phyloP scores from a whole-genome alignment of 1,140 invertebrate species.

The Solenopsis fugax region DNA sequence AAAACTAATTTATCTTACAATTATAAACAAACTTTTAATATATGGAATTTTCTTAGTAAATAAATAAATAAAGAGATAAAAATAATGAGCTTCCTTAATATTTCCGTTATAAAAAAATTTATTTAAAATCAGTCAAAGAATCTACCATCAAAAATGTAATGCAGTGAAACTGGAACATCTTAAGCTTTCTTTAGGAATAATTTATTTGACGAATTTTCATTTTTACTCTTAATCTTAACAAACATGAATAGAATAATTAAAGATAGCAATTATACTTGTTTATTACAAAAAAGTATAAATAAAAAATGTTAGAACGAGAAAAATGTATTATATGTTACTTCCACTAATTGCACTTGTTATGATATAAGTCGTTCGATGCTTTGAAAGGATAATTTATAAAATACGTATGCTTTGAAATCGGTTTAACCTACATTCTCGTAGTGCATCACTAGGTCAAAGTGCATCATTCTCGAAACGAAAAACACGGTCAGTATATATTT shows the following conservation, averaged over 20 bases:
- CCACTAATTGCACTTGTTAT: not conserved
- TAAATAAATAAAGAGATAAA: not conserved
- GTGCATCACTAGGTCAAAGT: slow-evolving; percentile 53
- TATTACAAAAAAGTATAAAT: not conserved
- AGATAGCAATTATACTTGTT: not conserved
- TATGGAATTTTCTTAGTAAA: not conserved
- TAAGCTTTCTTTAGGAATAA: not conserved
- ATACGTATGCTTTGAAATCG: slow-evolving; percentile 33
- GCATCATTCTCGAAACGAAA: slow-evolving; percentile 56
- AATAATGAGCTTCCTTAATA: not conserved
- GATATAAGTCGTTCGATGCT: slow-evolving; percentile 1
- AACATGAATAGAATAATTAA: not conserved
- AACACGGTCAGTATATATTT: slow-evolving; percentile 47
- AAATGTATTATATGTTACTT: not conserved
- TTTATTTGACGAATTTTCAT: not conserved
- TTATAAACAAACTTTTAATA: slow-evolving; percentile 6
- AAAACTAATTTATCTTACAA: not conserved
- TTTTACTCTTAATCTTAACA: not conserved
- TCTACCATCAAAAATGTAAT: not conserved
- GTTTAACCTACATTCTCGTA: slow-evolving; percentile 52
- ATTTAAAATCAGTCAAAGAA: not conserved
- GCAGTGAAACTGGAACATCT: not conserved
- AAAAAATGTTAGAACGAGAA: not conserved
- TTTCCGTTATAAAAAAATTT: not conserved
- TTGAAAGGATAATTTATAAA: slow-evolving; percentile 36